A percentile compares a stretch with the other conserved stretches of the same genome.
These are phyloP conservation scores for Trisateles emortualis DNA, from an alignment of 2,888 invertebrate genomes.

Conservation along the genomic window DNA sequence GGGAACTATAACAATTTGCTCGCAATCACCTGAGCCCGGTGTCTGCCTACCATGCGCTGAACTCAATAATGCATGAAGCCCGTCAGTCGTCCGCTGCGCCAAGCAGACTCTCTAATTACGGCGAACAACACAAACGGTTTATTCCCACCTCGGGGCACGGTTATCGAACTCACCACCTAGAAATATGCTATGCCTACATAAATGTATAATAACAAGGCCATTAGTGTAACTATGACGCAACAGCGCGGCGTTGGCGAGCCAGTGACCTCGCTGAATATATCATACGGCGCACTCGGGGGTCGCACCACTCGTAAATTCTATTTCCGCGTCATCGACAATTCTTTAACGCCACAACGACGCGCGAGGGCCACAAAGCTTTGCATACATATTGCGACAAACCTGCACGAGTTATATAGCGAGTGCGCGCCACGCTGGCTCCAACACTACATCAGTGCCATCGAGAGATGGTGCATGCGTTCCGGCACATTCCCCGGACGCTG, in stretches of 20 bases:
- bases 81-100: conserved; percentile 62
- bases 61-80: conserved; percentile 78
- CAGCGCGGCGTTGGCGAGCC: conserved; percentile 56
- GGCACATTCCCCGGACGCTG: conserved; percentile 60
- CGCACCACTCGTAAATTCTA: conserved; percentile 71
- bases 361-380: conserved; percentile 55
- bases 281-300: conserved; percentile 56
- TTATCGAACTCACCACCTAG: conserved; percentile 72
- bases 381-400: conserved; percentile 64
- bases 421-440: conserved; percentile 66
- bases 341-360: conserved; percentile 47
- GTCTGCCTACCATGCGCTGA: conserved; percentile 56
- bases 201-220: conserved; percentile 71
- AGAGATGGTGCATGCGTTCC: conserved; percentile 52
- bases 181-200: conserved; percentile 57
- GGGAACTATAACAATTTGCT: conserved; percentile 77
- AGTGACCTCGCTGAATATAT: conserved; percentile 74
- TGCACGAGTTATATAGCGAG: conserved; percentile 48
- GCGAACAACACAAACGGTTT: conserved; percentile 64
- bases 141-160: conserved; percentile 74
- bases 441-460: conserved; percentile 55
- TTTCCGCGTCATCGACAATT: conserved; percentile 75
- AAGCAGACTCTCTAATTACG: conserved; percentile 72
- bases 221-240: conserved; percentile 69
- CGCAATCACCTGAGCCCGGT: conserved; percentile 63